A percentile compares a stretch with the other conserved stretches of the same genome.
phyloP scores from a whole-genome alignment of 2,888 invertebrate species.

The Xestia ashworthii region DNA sequence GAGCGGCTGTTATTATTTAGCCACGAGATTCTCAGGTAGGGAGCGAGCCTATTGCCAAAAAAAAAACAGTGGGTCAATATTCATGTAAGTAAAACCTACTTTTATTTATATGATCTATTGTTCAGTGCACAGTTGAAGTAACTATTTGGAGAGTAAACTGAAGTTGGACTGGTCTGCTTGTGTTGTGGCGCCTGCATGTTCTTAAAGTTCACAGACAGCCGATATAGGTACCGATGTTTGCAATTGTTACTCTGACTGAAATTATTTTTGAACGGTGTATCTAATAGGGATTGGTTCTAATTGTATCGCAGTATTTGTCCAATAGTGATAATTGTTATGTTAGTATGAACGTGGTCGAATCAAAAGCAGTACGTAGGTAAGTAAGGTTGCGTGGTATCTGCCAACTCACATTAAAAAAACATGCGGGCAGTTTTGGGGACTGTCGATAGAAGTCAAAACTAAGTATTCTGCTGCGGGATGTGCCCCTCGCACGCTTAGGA shows the following conservation, averaged over 20 bases:
- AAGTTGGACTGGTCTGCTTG: slow-evolving; percentile 29
- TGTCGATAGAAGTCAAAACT: no score
- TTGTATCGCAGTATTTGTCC: background rate
- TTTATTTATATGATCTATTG: slow-evolving; percentile 2
- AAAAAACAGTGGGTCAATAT: background rate
- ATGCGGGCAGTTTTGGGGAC: no score
- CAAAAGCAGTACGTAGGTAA: background rate
- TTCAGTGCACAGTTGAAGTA: slow-evolving; percentile 4
- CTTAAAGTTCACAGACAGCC: slow-evolving; percentile 45
- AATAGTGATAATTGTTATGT: background rate
- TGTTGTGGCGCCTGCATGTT: slow-evolving; percentile 22
- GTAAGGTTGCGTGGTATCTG: background rate
- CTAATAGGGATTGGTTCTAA: background rate
- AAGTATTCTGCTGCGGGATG: no score
- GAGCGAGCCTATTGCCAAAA: no score
- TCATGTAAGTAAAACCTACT: background rate
- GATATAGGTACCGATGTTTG: slow-evolving; percentile 37
- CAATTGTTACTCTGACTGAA: slow-evolving; percentile 23
- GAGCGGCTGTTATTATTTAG: background rate
- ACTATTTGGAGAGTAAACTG: slow-evolving; percentile 27
- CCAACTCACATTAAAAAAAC: background rate
- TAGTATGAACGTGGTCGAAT: background rate
- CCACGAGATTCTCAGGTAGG: no score
- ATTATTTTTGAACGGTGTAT: background rate
- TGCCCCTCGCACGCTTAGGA: no score